These are phyloP conservation scores for Pipistrellus kuhlii DNA, from an alignment of 2,797 vertebrate genomes.

Conservation along the genomic window DNA sequence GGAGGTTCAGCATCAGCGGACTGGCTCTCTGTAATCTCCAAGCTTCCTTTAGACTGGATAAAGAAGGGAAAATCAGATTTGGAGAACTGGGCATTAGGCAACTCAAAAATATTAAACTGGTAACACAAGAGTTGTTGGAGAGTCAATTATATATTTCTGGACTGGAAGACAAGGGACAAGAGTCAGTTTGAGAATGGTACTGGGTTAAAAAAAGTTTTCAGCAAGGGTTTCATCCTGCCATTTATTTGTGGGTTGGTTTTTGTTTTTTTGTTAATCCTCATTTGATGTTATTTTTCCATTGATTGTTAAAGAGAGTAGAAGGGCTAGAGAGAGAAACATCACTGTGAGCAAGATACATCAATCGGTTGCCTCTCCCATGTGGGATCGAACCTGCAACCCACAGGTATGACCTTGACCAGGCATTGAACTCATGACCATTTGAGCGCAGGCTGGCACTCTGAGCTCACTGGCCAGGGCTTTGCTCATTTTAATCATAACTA, in stretches of 20 bases:
- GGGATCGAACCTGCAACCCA: too few species aligned
- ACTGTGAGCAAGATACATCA: too few species aligned
- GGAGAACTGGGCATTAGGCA: neutral
- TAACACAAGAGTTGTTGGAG: neutral
- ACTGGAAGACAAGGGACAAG: neutral
- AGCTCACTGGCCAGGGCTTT: neutral
- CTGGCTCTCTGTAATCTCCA: conserved; percentile 97
- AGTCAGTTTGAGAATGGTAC: neutral
- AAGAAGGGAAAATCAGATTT: conserved; percentile 53
- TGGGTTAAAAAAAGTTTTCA: neutral
- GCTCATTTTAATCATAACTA: neutral
- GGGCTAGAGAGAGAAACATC: too few species aligned
- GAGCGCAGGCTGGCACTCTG: too few species aligned
- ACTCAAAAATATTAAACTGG: neutral
- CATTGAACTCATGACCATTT: too few species aligned
- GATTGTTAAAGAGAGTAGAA: too few species aligned
- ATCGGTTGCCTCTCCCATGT: too few species aligned
- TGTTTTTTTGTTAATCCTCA: too few species aligned
- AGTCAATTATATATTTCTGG: neutral
- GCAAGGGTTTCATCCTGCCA: neutral
- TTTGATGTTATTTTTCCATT: too few species aligned
- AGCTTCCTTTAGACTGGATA: conserved; percentile 95
- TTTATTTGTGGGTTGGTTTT: neutral
- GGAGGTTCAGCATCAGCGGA: conserved; percentile 97
- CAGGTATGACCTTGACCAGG: too few species aligned